phyloP scores from a whole-genome alignment of 1,140 invertebrate genomes.

The Kradibia gibbosae region DNA sequence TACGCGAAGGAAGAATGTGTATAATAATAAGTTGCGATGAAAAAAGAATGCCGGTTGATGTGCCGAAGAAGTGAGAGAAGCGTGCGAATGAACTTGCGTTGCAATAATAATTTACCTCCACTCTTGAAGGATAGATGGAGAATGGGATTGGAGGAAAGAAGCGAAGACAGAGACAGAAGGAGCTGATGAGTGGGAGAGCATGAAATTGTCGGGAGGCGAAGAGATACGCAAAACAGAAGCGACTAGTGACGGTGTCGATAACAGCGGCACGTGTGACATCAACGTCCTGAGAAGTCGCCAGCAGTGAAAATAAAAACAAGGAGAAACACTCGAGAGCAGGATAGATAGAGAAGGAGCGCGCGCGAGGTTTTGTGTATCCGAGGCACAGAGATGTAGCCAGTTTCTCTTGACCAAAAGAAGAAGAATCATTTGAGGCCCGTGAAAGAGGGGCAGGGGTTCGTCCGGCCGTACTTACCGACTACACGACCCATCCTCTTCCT shows the following conservation, averaged over 20 bases:
- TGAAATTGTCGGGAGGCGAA: background rate
- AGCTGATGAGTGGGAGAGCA: background rate
- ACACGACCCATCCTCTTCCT: background rate
- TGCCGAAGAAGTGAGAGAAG: background rate
- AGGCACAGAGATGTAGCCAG: background rate
- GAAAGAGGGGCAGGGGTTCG: background rate
- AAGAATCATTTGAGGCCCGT: background rate
- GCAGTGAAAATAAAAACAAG: background rate
- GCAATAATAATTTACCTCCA: background rate
- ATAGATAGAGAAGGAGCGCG: no score
- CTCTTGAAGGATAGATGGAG: background rate
- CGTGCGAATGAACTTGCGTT: constrained; percentile 17
- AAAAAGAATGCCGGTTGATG: background rate
- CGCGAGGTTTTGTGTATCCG: no score
- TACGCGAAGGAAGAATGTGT: background rate
- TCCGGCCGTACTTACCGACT: background rate
- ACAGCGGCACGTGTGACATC: constrained; percentile 18
- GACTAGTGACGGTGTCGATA: background rate
- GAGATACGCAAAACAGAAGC: background rate
- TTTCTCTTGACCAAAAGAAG: background rate
- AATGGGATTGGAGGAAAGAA: background rate
- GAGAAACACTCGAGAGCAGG: background rate
- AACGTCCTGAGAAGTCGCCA: background rate
- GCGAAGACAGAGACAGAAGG: no score
- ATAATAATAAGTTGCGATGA: background rate